Base-by-base conservation (phyloP, 2,888 invertebrate species). In the Nymphalis polychloros region DNA sequence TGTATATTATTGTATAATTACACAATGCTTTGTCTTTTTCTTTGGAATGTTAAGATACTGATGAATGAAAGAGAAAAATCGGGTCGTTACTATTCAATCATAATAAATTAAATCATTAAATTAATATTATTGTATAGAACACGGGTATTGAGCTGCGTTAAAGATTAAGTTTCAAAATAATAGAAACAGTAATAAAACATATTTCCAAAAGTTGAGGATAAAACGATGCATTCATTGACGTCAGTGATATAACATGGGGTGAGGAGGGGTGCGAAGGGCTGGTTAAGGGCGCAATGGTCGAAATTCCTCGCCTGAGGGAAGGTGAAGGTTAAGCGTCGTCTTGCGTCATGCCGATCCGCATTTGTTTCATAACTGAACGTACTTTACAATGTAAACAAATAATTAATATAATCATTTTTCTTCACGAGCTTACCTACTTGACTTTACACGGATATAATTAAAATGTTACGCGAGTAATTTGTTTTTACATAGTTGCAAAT, bases 311-410 rank as follows among this genome's bases (percentile, higher is more conserved):
- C 50, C 61, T 41, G 62, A 50, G 55, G 53, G 68, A 72, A 71
- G 71, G 72, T 73, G 72, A 73, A 73, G 73, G 73, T 67, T 69
- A 62, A 31, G 52, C 35, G 35, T 35, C 66, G 64, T 63, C 61
- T 75, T 76, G 72, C 75, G 74, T 75, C 76, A 75, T 68, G 70
- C 67, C 64, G 68, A 68, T 67, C 71, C 70, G 72, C 72, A 64
- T 69, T 72, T 71, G 72, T 76, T 75, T 73, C 72, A 69, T 73
- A 67, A 69, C 67, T 62, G 61, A 50, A 49, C 63, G 53, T 67
- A 63, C 63, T 69, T 69, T 67, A 23, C 66, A 62, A 69, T 55
- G 59, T 69, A 67, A 69, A 71, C 67, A 71, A 64, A 59, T 59
- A 59, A 65, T 55, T 2, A 55, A 47, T 64, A 63, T 67, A 53